Evolutionary conservation across 1,140 invertebrate genomes (phyloP), one percentile per base, ranked within the genome.

Genomic region (Druon quercuslanigerum): DNA sequence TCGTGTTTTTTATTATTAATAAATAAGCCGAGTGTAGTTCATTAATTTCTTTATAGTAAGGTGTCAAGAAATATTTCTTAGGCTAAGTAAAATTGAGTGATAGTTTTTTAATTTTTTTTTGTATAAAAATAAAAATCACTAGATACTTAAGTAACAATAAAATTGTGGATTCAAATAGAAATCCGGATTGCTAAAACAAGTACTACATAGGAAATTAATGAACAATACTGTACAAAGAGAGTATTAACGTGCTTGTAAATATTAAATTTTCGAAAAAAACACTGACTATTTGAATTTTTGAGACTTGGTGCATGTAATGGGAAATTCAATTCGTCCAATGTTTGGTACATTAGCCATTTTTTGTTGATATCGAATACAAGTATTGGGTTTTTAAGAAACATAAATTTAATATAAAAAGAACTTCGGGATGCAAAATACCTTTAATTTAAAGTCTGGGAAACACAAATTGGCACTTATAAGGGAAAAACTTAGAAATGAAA

Each of bases 31-130:
- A 57, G 40, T 46, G 7, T 46, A 60, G 25, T 66, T 46, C 14
- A 60, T 60, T 60, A 66, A 66, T 66, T 46, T 40, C 25, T 66
- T 40, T 60, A 33, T n/a, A 54, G 52, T 19, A n/a, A 54, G 17
- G 9, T 54, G n/a, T 54, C 8, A 9, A 17, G 19, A 0, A 54
- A 17, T 54, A 17, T n/a, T 40, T 16, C 7, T 66, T 66, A 7
- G 33, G 13, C 25, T 13, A n/a, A 40, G 25, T 40, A 40, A 66
- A 40, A 66, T 16, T 40, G 8, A 17, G 19, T 60, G 19, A 25
- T 11, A 20, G 25, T 20, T 60, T 25, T 33, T 60, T 3, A 20
- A 57, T 20, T 20, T 25, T 33, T 60, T 14, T 25, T 14, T 14
- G 6, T 20, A 57, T 33, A 60, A 60, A 60, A 60, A 60, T 60